Evolutionary conservation across 2,888 invertebrate genomes (phyloP).

Genomic region (Hermodice carunculata): DNA sequence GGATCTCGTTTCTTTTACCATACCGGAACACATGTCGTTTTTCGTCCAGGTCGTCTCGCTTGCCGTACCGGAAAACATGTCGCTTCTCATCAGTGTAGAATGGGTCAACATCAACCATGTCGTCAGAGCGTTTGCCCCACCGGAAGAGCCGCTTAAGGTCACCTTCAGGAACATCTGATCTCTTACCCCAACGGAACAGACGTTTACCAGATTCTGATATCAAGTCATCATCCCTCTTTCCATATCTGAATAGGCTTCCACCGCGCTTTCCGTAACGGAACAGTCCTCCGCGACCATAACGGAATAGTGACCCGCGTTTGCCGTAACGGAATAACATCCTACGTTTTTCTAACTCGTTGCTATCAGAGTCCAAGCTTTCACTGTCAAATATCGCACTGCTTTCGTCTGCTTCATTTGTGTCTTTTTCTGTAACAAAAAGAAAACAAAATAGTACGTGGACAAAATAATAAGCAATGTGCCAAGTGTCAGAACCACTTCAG

Average conservation of each 20-base stretch:
- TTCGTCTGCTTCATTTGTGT: too few relatives aligned
- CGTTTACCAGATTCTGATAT: not conserved
- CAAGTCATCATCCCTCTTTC: slow-evolving; percentile 8
- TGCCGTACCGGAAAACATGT: too few relatives aligned
- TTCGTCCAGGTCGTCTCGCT: not conserved
- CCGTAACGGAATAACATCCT: slow-evolving; percentile 50
- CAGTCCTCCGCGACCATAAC: slow-evolving; percentile 47
- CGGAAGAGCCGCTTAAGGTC: slow-evolving; percentile 23
- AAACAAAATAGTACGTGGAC: too few relatives aligned
- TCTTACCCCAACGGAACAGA: slow-evolving; percentile 14
- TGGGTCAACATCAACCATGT: not conserved
- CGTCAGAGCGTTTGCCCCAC: slow-evolving; percentile 13
- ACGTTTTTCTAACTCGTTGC: slow-evolving; percentile 32
- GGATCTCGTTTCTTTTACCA: not conserved
- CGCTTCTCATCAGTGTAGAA: not conserved
- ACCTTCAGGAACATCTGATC: slow-evolving; percentile 17
- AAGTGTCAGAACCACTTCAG: too few relatives aligned
- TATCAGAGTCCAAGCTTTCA: too few relatives aligned
- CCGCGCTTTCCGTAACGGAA: slow-evolving; percentile 48
- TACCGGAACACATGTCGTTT: too few relatives aligned
- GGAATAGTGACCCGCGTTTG: slow-evolving; percentile 46
- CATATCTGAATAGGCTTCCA: slow-evolving; percentile 19
- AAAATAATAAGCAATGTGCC: too few relatives aligned
- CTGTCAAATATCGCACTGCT: too few relatives aligned
- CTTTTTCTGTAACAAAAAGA: too few relatives aligned